Conservation (phyloP, 2,888 invertebrate genomes). For the Habrosyne pyritoides region DNA sequence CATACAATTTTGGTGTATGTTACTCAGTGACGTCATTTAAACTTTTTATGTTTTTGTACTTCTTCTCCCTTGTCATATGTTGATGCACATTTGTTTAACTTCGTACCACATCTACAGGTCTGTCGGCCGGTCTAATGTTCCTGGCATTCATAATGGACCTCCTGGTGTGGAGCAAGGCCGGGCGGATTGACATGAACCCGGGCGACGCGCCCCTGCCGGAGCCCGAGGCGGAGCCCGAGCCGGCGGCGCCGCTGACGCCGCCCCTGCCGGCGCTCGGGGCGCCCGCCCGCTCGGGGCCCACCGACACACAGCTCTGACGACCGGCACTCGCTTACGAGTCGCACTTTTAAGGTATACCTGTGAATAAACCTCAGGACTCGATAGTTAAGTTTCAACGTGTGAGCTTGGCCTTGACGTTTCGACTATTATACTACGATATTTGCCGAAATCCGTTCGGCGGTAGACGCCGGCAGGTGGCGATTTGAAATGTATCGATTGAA, state of each 20-base stretch:
- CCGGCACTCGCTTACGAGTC: conserved; percentile 50
- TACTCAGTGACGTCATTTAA: too few species aligned
- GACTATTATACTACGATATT: too few species aligned
- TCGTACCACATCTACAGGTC: too few species aligned
- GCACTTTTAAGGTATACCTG: conserved; percentile 45
- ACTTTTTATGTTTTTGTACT: too few species aligned
- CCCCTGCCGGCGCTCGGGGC: conserved; percentile 15
- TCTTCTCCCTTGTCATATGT: too few species aligned
- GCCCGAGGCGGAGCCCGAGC: conserved; percentile 24
- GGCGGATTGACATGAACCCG: conserved; percentile 89
- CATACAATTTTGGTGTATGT: too few species aligned
- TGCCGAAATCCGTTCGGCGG: background rate
- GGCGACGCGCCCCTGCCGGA: conserved; percentile 47
- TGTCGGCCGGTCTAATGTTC: conserved; percentile 93
- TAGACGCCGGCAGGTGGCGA: background rate
- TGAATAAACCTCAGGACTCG: background rate
- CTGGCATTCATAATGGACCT: conserved; percentile 95
- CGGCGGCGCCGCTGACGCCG: conserved; percentile 24
- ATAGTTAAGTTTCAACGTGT: background rate
- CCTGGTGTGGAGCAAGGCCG: conserved; percentile 94
- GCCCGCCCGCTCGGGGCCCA: conserved; percentile 15
- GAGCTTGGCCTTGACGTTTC: too few species aligned
- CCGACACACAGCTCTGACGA: conserved; percentile 72
- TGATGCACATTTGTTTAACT: too few species aligned
- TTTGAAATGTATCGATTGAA: background rate